Conservation (phyloP, 2,113 vertebrate genomes). For the Dasyurus viverrinus region DNA sequence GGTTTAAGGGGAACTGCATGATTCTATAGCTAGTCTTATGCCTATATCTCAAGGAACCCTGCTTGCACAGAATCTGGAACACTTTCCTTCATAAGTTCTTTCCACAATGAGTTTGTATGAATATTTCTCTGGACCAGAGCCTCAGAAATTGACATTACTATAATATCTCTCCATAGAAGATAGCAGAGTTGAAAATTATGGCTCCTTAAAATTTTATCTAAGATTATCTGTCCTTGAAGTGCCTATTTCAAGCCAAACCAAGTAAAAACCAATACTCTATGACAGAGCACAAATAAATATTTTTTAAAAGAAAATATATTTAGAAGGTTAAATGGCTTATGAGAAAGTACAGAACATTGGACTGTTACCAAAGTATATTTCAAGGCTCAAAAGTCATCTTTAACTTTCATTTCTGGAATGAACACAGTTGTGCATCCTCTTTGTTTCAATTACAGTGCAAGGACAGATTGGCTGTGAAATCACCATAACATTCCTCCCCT, state of each 20-base stretch:
- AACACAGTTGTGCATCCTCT: neutral
- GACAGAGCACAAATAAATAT: neutral
- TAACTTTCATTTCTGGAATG: neutral
- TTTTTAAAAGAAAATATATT: neutral
- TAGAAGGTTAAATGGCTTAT: constrained; percentile 23
- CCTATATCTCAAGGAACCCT: neutral
- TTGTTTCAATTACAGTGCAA: neutral
- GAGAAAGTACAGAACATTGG: neutral
- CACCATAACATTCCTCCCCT: neutral
- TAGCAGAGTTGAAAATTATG: constrained; percentile 1
- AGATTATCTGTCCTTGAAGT: constrained; percentile 14
- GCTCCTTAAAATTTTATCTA: constrained; percentile 48
- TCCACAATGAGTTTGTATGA: neutral
- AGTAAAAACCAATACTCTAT: neutral
- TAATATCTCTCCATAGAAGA: neutral
- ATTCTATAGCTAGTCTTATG: neutral
- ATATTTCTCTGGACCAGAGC: neutral
- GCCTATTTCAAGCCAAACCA: neutral
- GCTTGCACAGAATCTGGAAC: neutral
- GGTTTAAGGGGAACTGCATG: neutral
- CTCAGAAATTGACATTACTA: neutral
- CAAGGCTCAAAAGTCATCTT: neutral
- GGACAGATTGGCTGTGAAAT: neutral
- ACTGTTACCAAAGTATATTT: neutral
- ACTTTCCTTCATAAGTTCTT: neutral